These are phyloP conservation scores for Prorops nasuta DNA, from an alignment of 1,140 invertebrate genomes.

Conservation along the genomic window DNA sequence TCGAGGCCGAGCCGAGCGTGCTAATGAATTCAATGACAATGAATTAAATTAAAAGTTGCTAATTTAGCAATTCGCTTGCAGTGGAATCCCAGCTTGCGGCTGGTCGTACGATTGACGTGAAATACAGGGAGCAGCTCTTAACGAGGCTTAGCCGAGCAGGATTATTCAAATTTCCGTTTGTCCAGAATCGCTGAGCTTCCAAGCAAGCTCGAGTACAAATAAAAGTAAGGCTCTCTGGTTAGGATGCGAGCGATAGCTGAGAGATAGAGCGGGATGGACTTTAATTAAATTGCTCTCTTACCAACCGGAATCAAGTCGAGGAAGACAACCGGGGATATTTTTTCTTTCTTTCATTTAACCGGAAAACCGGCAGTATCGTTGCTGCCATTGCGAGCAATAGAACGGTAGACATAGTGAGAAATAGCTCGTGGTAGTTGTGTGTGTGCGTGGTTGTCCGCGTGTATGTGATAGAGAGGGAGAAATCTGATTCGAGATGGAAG, in stretches of 20 bases:
- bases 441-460: too few relatives aligned
- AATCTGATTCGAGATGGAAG: neutral
- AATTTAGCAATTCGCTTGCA: too few relatives aligned
- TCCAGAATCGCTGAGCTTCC: neutral
- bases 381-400: constrained; percentile 3
- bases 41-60: too few relatives aligned
- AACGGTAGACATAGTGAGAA: too few relatives aligned
- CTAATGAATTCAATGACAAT: too few relatives aligned
- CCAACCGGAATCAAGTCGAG: neutral
- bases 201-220: constrained; percentile 10
- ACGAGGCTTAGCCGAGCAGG: constrained; percentile 5
- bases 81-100: too few relatives aligned
- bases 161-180: constrained; percentile 29
- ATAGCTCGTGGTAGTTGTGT: too few relatives aligned
- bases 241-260: constrained; percentile 8
- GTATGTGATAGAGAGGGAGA: neutral
- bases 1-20: too few relatives aligned
- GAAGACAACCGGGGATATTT: neutral
- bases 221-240: constrained; percentile 7
- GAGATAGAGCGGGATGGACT: constrained; percentile 12
- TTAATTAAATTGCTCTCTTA: constrained; percentile 19
- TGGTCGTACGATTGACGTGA: too few relatives aligned
- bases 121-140: too few relatives aligned
- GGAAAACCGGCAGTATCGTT: too few relatives aligned
- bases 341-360: neutral